A percentile compares a stretch with the other conserved stretches of the same genome.
Evolutionary conservation across 92 coral and sea anemone species (phyloP).

Genomic region (Heteractis magnifica): DNA sequence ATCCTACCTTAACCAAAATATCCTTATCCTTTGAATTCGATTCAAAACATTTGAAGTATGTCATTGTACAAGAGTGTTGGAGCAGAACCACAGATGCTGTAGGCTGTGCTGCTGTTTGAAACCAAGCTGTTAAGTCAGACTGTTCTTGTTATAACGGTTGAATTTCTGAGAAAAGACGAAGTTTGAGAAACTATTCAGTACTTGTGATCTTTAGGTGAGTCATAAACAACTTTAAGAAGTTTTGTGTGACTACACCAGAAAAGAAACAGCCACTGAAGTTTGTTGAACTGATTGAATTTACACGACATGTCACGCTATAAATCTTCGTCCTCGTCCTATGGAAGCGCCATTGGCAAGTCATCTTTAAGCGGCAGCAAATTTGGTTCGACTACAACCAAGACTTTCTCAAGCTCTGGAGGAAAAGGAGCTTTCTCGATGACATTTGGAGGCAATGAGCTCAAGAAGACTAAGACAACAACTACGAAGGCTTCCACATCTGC

Average conservation of each 20-base stretch:
- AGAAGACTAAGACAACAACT: constrained; percentile 13
- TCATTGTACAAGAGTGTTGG: constrained; percentile 5
- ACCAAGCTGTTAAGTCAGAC: neutral
- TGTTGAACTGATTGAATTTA: constrained; percentile 12
- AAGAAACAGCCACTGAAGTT: neutral
- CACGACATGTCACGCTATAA: constrained; percentile 29
- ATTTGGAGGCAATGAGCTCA: constrained; percentile 10
- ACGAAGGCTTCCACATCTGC: constrained; percentile 3
- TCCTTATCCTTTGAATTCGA: constrained; percentile 1
- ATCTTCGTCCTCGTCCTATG: neutral
- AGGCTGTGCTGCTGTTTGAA: neutral
- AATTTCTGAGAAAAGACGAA: neutral
- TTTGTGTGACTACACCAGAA: neutral
- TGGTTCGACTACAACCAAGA: neutral
- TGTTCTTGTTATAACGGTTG: neutral
- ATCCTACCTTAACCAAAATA: constrained; percentile 5
- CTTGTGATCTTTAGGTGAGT: neutral
- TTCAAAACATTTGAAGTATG: constrained; percentile 13
- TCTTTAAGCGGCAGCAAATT: neutral
- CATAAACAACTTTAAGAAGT: neutral
- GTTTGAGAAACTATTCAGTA: neutral
- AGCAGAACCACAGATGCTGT: constrained; percentile 14
- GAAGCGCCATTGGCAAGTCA: constrained; percentile 1
- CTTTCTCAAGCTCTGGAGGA: neutral
- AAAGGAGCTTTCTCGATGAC: constrained; percentile 12